Evolutionary conservation across 2,888 invertebrate species (phyloP).

Genomic region (Tortricodes alternella): DNA sequence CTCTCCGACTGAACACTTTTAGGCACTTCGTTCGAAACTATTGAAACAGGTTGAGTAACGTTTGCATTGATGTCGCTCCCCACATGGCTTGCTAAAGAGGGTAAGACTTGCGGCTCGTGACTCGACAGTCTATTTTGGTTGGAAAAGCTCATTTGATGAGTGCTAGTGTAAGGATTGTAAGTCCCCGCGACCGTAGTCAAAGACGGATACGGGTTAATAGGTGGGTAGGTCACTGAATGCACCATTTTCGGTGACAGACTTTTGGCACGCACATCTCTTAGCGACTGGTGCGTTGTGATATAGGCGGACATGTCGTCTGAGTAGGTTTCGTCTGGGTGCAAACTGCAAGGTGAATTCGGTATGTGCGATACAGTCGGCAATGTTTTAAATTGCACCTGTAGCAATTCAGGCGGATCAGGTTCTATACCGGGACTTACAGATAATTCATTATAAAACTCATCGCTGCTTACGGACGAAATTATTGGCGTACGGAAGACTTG

Average conservation of each 20-base stretch:
- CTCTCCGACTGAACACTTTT: slow-evolving; percentile 74
- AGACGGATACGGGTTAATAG: slow-evolving; percentile 72
- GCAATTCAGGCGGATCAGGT: slow-evolving; percentile 64
- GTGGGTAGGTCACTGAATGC: slow-evolving; percentile 75
- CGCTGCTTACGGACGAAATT: slow-evolving; percentile 48
- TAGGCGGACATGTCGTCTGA: slow-evolving; percentile 49
- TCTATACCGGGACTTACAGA: slow-evolving; percentile 66
- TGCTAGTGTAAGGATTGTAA: slow-evolving; percentile 73
- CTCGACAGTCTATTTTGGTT: slow-evolving; percentile 49
- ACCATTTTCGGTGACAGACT: slow-evolving; percentile 62
- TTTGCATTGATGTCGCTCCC: slow-evolving; percentile 69
- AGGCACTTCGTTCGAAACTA: slow-evolving; percentile 54
- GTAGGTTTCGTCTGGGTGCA: slow-evolving; percentile 69
- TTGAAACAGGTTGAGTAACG: slow-evolving; percentile 55
- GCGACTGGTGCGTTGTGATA: slow-evolving; percentile 56
- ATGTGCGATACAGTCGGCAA: slow-evolving; percentile 75
- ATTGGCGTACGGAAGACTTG: slow-evolving; percentile 64
- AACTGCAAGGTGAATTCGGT: slow-evolving; percentile 72
- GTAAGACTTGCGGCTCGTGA: slow-evolving; percentile 52
- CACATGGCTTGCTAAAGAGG: slow-evolving; percentile 56
- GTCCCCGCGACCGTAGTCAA: slow-evolving; percentile 77
- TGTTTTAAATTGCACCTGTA: slow-evolving; percentile 73
- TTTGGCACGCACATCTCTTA: slow-evolving; percentile 63
- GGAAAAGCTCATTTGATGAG: slow-evolving; percentile 58
- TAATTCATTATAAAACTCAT: slow-evolving; percentile 60